phyloP scores from a whole-genome alignment of 2,113 vertebrate genomes.

The Cygnus atratus region DNA sequence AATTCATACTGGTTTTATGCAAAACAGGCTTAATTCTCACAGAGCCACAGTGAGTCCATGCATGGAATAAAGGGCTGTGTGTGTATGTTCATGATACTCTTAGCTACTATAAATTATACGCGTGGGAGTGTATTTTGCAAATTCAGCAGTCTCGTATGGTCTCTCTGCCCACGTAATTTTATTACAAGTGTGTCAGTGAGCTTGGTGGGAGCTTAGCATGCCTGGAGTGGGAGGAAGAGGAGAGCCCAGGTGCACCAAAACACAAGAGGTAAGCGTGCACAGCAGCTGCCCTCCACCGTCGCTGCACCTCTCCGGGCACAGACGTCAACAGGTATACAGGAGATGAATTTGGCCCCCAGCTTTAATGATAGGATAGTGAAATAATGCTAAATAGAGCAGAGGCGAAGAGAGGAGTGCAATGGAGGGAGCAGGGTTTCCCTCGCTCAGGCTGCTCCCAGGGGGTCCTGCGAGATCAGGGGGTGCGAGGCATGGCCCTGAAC shows the following conservation, averaged over 20 bases:
- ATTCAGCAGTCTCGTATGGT: not conserved
- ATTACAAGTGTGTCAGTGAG: accelerated
- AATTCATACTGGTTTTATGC: not conserved
- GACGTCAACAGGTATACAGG: not conserved
- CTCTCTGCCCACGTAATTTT: not conserved
- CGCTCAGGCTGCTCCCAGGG: accelerated
- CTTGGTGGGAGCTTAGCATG: not conserved
- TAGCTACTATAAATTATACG: not conserved
- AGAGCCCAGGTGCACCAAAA: not conserved
- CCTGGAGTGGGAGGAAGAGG: not conserved
- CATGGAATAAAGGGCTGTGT: not conserved
- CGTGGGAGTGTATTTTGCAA: not conserved
- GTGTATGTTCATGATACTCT: not conserved
- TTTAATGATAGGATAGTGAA: not conserved
- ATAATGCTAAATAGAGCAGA: accelerated
- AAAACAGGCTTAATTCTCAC: not conserved
- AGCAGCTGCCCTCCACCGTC: too few relatives aligned
- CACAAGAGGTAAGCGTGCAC: not conserved
- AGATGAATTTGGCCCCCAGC: accelerated
- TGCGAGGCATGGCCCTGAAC: not conserved
- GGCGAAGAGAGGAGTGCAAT: not conserved
- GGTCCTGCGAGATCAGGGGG: not conserved
- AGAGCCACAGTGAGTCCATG: accelerated
- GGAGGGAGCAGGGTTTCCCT: not conserved
- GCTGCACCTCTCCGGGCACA: not conserved